Percentiles rank a stretch among this genome's conserved stretches.
Conservation (phyloP, 2,888 invertebrate species). For the Eilema depressum region DNA sequence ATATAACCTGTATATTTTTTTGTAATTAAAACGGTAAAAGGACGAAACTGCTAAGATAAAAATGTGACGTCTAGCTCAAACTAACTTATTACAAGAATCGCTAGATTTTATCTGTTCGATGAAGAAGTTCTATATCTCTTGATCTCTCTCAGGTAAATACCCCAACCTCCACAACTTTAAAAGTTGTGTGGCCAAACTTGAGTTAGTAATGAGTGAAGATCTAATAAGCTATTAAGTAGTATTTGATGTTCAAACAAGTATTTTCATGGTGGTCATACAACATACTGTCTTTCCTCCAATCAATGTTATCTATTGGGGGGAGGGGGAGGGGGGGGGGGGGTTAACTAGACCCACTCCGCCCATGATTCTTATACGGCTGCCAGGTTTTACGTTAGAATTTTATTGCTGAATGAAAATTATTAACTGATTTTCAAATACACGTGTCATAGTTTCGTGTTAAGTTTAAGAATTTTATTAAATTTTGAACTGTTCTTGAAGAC, state of each 20-base stretch:
- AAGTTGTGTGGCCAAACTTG: conserved; percentile 1
- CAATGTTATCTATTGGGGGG: background rate
- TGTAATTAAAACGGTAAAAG: conserved; percentile 1
- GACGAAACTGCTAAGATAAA: conserved; percentile 19
- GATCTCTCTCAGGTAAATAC: background rate
- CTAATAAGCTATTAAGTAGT: background rate
- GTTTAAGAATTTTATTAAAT: background rate
- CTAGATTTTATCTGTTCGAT: background rate
- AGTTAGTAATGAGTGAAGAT: background rate
- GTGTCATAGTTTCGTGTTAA: too few relatives aligned
- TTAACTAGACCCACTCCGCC: background rate
- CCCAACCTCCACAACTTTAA: background rate
- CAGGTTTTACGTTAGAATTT: too few relatives aligned
- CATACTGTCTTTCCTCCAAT: background rate
- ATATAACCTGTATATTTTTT: too few relatives aligned
- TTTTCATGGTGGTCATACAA: background rate
- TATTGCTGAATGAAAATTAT: background rate
- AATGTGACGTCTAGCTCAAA: conserved; percentile 35
- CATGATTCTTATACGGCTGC: background rate
- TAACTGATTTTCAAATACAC: background rate
- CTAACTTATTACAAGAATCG: conserved; percentile 29
- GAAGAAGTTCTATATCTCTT: background rate
- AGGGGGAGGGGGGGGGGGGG: too few relatives aligned
- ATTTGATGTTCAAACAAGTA: background rate
- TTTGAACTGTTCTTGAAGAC: background rate